These are phyloP conservation scores for Crocuta crocuta DNA, from an alignment of 2,113 vertebrate genomes.

Conservation along the genomic window DNA sequence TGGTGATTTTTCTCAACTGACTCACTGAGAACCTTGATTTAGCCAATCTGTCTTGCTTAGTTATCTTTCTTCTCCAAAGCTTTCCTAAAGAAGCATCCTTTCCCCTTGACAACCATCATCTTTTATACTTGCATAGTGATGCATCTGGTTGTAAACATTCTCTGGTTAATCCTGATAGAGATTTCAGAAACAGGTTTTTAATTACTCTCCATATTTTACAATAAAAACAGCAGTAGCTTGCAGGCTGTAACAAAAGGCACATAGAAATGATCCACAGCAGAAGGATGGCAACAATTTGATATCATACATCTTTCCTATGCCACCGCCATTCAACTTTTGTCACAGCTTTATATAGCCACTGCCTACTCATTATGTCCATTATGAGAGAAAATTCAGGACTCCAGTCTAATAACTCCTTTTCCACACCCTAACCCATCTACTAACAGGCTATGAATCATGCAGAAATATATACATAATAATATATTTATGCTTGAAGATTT, in stretches of 20 bases:
- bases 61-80: constrained; percentile 79
- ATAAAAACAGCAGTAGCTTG: not conserved
- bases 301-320: fast-evolving
- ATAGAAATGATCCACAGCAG: not conserved
- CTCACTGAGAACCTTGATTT: constrained; percentile 81
- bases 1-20: constrained; percentile 84
- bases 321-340: too few species aligned
- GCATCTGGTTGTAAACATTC: not conserved
- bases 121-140: not conserved
- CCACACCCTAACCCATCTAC: not conserved
- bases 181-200: constrained; percentile 15
- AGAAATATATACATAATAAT: not conserved
- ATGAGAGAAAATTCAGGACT: not conserved
- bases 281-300: not conserved
- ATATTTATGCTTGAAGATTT: not conserved
- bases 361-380: fast-evolving
- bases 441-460: not conserved
- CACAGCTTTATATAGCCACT: fast-evolving
- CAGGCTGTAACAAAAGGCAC: not conserved
- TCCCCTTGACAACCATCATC: constrained; percentile 60
- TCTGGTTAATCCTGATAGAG: constrained; percentile 12
- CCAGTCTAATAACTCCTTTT: fast-evolving
- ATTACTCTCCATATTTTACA: constrained; percentile 14
- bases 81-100: constrained; percentile 63
- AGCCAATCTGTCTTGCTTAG: constrained; percentile 83